Evolutionary conservation across 2,113 vertebrate species (phyloP), one percentile per base, ranked within the genome.

Genomic region (Coracopsis vasa): DNA sequence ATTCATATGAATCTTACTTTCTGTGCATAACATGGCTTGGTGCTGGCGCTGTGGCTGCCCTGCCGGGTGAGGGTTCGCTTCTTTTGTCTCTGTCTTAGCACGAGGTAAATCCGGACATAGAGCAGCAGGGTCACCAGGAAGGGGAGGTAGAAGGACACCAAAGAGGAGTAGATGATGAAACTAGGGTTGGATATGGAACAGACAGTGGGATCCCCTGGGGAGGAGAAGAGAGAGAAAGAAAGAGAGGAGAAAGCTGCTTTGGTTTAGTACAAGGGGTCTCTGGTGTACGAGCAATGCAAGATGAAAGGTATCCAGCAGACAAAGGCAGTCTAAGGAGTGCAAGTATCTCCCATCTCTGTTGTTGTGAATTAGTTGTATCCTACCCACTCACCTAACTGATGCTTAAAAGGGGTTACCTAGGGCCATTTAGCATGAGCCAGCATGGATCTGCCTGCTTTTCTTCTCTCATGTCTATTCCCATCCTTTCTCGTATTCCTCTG

Each of bases 121-220:
- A 99, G 98, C 79, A 99, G 97, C 95, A 99, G 98, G 13, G 98
- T 99, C 95, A 99, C 98, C 72, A 98, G 83, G 71, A 99, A 99
- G 28, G 99, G 99, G 97, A 99, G 96, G 94, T 99, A 99, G 98
- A 99, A 99, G 91, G 99, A 99, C 92, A 99, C 99, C 94, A 99
- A 97, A 29, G 99, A 99, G 64, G 99, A 99, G 97, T 99, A 99
- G 97, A 99, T 98, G 87, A 99, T 97, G 96, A 99, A 99, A 85
- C 98, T 98, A 6, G 99, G 99, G 95, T 99, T 99, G 96, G 99
- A 99, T 98, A 99, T 99, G 90, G 99, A 99, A 97, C 99, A 99
- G 95, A 99, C 97, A 86, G 95, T 97, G 51, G 99, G 99, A 94
- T 99, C 98, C 45, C 98, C 99, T 99, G 97, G 71, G 51, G 20